Evolutionary conservation across 2,113 vertebrate genomes (phyloP).

Genomic region (Paramisgurnus dabryanus): DNA sequence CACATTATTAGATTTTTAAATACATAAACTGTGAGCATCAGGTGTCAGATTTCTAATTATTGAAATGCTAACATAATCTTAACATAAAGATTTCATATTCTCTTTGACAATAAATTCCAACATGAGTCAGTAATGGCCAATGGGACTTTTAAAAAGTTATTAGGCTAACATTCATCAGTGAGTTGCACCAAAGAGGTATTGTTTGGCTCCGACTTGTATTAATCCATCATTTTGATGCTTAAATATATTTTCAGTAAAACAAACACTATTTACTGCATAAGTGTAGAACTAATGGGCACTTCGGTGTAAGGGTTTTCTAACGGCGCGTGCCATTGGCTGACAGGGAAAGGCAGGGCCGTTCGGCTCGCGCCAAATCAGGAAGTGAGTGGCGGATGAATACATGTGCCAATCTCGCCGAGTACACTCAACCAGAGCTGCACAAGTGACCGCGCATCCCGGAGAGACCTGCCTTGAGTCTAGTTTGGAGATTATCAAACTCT

Average conservation of each 20-base stretch:
- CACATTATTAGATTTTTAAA: no score
- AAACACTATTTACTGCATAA: neutral
- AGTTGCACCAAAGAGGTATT: neutral
- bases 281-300: neutral
- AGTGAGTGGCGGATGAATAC: slow-evolving; percentile 77
- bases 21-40: no score
- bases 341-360: neutral
- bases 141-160: neutral
- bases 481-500: slow-evolving; percentile 65
- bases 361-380: slow-evolving; percentile 22
- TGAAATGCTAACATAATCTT: neutral
- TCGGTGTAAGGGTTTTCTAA: neutral
- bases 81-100: neutral
- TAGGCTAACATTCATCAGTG: neutral
- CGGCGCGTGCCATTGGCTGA: slow-evolving; percentile 11
- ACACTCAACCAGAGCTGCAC: slow-evolving; percentile 65
- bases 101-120: neutral
- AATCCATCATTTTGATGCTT: neutral
- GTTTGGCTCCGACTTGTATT: neutral
- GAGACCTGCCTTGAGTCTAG: slow-evolving; percentile 63
- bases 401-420: slow-evolving; percentile 61
- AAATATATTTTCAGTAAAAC: neutral
- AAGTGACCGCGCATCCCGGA: slow-evolving; percentile 71
- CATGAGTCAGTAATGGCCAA: neutral
- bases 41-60: no score